Percentiles rank a stretch among this genome's conserved stretches.
Evolutionary conservation across 2,888 invertebrate species (phyloP).

Genomic region (Caenorhabditis imperialis): DNA sequence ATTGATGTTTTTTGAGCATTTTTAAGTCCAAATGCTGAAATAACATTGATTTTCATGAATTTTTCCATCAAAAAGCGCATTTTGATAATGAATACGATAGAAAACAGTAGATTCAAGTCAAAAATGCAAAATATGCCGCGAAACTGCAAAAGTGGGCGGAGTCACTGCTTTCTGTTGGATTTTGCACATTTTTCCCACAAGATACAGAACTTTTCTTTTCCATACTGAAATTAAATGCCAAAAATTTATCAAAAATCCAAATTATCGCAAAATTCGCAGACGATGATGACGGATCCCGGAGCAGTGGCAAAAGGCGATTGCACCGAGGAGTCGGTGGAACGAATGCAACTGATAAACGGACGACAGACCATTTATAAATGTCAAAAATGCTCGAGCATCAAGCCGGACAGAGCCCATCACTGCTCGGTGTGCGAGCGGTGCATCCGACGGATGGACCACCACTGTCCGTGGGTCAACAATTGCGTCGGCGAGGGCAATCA

Average conservation of each 20-base stretch:
- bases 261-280: conserved; percentile 29
- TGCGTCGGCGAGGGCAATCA: conserved; percentile 99
- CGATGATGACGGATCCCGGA: conserved; percentile 82
- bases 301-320: conserved; percentile 95
- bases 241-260: neutral
- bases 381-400: conserved; percentile 95
- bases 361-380: conserved; percentile 89
- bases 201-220: too few relatives aligned
- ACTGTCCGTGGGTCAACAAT: conserved; percentile 90
- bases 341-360: conserved; percentile 82
- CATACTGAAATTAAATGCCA: too few relatives aligned
- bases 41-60: too few relatives aligned
- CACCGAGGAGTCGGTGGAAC: conserved; percentile 93
- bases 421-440: conserved; percentile 78
- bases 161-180: too few relatives aligned
- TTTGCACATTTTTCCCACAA: too few relatives aligned
- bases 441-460: conserved; percentile 85
- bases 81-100: too few relatives aligned
- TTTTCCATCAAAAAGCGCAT: too few relatives aligned
- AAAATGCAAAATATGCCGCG: neutral
- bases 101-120: too few relatives aligned
- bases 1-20: too few relatives aligned
- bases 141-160: too few relatives aligned
- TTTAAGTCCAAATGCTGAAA: too few relatives aligned
- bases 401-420: conserved; percentile 95